Evolutionary conservation across 2,113 vertebrate genomes (phyloP).

Genomic region (Grus americana): DNA sequence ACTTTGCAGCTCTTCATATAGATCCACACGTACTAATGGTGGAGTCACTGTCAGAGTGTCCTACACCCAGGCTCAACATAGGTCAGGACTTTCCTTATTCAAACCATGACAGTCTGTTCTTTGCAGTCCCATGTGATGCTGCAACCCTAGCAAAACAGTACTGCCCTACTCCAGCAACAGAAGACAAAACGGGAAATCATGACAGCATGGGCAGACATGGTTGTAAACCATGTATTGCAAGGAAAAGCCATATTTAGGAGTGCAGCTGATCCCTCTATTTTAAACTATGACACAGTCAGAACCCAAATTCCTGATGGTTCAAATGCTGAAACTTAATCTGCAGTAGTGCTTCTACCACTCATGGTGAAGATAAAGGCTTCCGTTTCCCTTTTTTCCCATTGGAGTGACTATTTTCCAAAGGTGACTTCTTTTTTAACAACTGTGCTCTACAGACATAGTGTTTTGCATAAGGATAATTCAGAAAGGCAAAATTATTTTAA

Average conservation of each 20-base stretch:
- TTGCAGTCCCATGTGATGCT: not conserved
- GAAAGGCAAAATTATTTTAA: not conserved
- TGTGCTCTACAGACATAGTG: not conserved
- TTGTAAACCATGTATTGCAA: not conserved
- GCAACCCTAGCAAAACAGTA: not conserved
- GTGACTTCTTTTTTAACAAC: not conserved
- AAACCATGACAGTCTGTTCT: not conserved
- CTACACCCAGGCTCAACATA: rapidly evolving
- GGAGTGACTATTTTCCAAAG: not conserved
- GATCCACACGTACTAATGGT: not conserved
- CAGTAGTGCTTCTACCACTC: not conserved
- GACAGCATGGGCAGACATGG: not conserved
- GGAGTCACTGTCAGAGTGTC: not conserved
- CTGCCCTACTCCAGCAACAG: not conserved
- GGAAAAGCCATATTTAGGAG: not conserved
- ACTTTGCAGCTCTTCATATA: not conserved
- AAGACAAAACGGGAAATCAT: not conserved
- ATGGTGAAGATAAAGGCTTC: not conserved
- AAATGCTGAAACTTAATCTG: not conserved
- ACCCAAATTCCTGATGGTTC: not conserved
- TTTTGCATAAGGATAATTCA: not conserved
- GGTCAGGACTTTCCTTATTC: not conserved
- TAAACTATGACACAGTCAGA: not conserved
- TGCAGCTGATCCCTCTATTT: not conserved
- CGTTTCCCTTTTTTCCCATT: not conserved